Base-by-base conservation (phyloP, 1,140 invertebrate genomes). In the Meloidogyne chitwoodi region DNA sequence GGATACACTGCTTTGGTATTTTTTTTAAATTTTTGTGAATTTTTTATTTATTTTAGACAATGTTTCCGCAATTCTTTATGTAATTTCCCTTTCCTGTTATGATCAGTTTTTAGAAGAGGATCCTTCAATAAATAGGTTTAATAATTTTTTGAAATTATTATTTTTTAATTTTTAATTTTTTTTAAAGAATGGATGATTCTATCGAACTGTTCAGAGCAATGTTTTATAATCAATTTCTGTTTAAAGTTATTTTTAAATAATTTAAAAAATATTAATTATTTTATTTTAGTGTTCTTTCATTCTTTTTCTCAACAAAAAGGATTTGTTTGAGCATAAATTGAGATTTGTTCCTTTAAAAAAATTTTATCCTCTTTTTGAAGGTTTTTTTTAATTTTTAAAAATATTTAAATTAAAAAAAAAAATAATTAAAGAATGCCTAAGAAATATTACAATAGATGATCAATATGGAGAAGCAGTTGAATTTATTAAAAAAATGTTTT, bases 241-340 rank as follows among this genome's bases (percentile, higher is more conserved):
- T 38, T 14, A 68, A 77, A 41, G 75, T 24, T 16, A 1, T 19
- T 56, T 56, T n/a, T 6, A 38, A 68, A 24, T 31, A 5, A 68
- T 68, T 26, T 26, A 41, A 22, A 67, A 67, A 67, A 11, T 2
- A 4, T 19, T 5, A 38, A n/a, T 10, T 41, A 27, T 38, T 41
- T 41, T n/a, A n/a, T 31, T 24, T 38, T 48, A 63, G 71, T 65
- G 71, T 73, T 77, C 79, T 19, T 81, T 83, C 44, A 82, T 82
- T 29, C 34, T 82, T 1, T 82, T 82, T 68, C 34, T 83, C 48
- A 82, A 82, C 69, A 82, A 82, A 70, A 82, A 81, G 68, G 80
- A 82, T 66, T 44, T 82, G 14, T 79, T 82, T 38, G 81, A 83
- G 29, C 56, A 81, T 6, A 82, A 82, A 44, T 24, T 82, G 26